Conservation (phyloP, 2,797 vertebrate species). For the Sebastes miniatus region DNA sequence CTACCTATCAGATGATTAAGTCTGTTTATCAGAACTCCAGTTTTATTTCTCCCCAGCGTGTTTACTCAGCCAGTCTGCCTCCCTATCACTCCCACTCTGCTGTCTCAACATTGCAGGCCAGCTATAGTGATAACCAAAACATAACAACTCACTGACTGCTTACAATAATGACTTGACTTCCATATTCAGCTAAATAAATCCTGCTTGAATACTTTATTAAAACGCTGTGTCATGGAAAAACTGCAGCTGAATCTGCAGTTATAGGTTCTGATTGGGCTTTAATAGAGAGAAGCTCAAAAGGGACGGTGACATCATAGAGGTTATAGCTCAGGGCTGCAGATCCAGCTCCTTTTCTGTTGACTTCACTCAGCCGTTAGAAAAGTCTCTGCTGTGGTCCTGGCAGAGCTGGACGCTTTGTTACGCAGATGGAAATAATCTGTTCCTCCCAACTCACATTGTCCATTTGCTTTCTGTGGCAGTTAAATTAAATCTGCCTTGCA, state of each 20-base stretch:
- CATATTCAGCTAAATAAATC: not conserved
- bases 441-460: slow-evolving; percentile 13
- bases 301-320: slow-evolving; percentile 36
- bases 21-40: slow-evolving; percentile 26
- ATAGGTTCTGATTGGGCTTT: slow-evolving; percentile 10
- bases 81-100: slow-evolving; percentile 54
- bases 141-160: slow-evolving; percentile 26
- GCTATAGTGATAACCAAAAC: slow-evolving; percentile 20
- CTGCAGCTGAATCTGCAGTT: slow-evolving; percentile 20
- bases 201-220: slow-evolving; percentile 10
- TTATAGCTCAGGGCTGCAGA: slow-evolving; percentile 28
- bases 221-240: not conserved
- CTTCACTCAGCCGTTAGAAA: not conserved
- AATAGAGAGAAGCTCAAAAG: not conserved
- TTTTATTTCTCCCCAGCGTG: slow-evolving; percentile 42
- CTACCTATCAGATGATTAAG: slow-evolving; percentile 11
- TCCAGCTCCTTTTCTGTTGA: slow-evolving; percentile 27
- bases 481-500: slow-evolving; percentile 6
- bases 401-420: slow-evolving; percentile 35
- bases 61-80: slow-evolving; percentile 51
- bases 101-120: slow-evolving; percentile 30
- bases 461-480: slow-evolving; percentile 16
- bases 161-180: slow-evolving; percentile 25
- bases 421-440: slow-evolving; percentile 63
- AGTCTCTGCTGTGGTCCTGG: slow-evolving; percentile 43